Evolutionary conservation across 35 echinoderm and acorn worm genomes (phyloP), one percentile per base, ranked within the genome.

Genomic region (Ophiothrix spiculata): DNA sequence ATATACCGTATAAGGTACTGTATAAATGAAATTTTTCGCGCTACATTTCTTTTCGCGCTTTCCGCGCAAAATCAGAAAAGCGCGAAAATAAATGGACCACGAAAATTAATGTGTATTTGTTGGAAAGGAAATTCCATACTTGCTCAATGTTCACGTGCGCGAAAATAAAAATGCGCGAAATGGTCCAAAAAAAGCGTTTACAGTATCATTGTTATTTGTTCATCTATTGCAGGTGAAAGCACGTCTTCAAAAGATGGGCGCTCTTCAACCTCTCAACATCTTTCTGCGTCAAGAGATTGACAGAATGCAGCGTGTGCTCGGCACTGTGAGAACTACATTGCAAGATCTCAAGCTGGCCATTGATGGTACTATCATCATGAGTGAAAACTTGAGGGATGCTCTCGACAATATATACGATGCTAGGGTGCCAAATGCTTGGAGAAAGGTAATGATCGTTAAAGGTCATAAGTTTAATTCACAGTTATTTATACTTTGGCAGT

Each of bases 281-380:
- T 99, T 99, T 88, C 89, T 99, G 28, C 93, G 90, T 78, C 96
- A 99, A 83, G 96, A 99, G 84, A 87, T 99, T 40, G 96, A 99
- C 86, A 86, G 96, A 3, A 99, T 99, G 96, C 96, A 99, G 76
- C 81, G 92, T 42, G 96, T 99, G 64, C 94, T 99, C 78, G 19
- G 28, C 12, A 81, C 82, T 0, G 96, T 99, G 0, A 89, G 96
- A 32, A 87, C 42, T 42, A 99, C 96, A 10, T 87, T 99, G 0
- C 85, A 83, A 37, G 96, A 99, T 63, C 92, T 99, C 35, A 99
- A 99, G 84, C 81, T 99, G 32, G 96, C 96, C 69, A 99, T 99
- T 25, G 96, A 99, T 39, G 96, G 96, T 84, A 99, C 96, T 69
- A 99, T 99, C 86, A 99, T 99, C 81, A 99, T 99, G 96, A 99